A percentile compares a stretch with the other conserved stretches of the same genome.
Evolutionary conservation across 2,113 vertebrate genomes (phyloP).

Genomic region (Chrysemys picta): DNA sequence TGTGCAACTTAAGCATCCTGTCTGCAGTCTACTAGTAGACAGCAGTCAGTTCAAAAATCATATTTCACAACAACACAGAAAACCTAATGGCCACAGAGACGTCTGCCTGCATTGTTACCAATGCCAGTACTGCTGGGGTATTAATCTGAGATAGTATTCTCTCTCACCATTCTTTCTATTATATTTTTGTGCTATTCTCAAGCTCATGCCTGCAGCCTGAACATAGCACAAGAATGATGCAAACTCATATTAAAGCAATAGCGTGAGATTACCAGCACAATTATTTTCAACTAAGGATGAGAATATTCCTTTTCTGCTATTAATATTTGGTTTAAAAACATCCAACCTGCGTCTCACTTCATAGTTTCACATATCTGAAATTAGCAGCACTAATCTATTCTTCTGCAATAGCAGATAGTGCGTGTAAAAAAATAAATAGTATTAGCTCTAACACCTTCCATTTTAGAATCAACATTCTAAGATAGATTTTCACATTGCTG

Average conservation of each 20-base stretch:
- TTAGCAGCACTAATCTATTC: conserved; percentile 77
- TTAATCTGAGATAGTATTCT: conserved; percentile 59
- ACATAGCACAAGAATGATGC: conserved; percentile 34
- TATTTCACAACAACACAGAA: conserved; percentile 11
- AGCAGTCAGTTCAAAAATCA: conserved; percentile 8
- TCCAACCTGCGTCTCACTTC: conserved; percentile 49
- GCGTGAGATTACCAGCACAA: conserved; percentile 51
- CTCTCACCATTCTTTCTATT: conserved; percentile 47
- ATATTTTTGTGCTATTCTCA: background rate
- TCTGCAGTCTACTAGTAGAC: background rate
- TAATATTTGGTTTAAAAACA: conserved; percentile 66
- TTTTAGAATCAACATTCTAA: conserved; percentile 78
- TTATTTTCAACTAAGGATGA: conserved; percentile 44
- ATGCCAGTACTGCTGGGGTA: conserved; percentile 47
- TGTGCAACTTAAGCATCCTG: background rate
- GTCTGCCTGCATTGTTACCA: conserved; percentile 13
- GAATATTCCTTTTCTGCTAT: conserved; percentile 39
- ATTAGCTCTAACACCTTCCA: conserved; percentile 46
- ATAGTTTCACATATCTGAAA: conserved; percentile 69
- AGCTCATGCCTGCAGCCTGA: conserved; percentile 28
- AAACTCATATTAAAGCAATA: conserved; percentile 28
- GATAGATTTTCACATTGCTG: conserved; percentile 53
- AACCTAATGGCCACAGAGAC: conserved; percentile 17
- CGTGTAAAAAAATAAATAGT: conserved; percentile 61
- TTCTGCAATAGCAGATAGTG: conserved; percentile 60